Evolutionary conservation across 2,113 vertebrate genomes (phyloP).

Genomic region (Cynocephalus volans): DNA sequence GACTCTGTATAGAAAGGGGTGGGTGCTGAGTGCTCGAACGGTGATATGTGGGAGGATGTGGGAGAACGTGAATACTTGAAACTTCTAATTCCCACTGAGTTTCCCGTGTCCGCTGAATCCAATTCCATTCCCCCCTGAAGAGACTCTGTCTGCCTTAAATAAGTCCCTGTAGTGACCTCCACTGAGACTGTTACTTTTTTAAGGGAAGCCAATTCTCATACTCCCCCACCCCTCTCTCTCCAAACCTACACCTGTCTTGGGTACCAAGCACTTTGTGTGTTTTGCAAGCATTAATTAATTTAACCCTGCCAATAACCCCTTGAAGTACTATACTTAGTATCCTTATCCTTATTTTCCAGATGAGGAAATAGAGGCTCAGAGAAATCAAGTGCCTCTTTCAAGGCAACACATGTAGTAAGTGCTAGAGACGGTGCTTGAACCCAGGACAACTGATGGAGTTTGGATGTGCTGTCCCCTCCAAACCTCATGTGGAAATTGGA

Average conservation of each 20-base stretch:
- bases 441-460: neutral
- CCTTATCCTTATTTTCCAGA: constrained; percentile 40
- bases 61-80: constrained; percentile 51
- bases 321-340: constrained; percentile 20
- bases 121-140: constrained; percentile 14
- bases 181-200: constrained; percentile 36
- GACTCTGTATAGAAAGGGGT: constrained; percentile 16
- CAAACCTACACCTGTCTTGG: constrained; percentile 33
- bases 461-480: no score
- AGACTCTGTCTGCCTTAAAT: constrained; percentile 66
- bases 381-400: constrained; percentile 36
- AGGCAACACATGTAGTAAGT: constrained; percentile 35
- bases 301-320: neutral
- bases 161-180: constrained; percentile 56
- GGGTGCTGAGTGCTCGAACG: neutral
- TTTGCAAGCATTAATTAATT: constrained; percentile 58
- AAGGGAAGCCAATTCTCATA: constrained; percentile 55
- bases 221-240: neutral
- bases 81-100: constrained; percentile 15
- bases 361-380: constrained; percentile 34
- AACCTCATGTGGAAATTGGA: no score
- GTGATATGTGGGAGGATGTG: neutral
- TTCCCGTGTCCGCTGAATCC: constrained; percentile 28
- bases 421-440: constrained; percentile 54
- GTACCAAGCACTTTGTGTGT: neutral